Base-by-base conservation (phyloP, 1,140 invertebrate species). In the Diachasma alloeum region DNA sequence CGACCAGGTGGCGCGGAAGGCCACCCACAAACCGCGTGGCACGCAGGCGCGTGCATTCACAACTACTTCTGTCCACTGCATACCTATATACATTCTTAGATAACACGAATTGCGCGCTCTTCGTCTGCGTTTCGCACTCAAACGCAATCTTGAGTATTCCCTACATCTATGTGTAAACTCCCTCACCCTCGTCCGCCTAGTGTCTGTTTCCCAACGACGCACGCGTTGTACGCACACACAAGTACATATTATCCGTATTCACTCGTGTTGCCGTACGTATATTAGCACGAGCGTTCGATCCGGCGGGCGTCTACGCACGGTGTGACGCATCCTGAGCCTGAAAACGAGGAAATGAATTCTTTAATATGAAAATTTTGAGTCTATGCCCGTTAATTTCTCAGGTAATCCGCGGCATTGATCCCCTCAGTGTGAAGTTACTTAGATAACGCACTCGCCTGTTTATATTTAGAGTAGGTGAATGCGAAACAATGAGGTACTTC, bases 31-130 rank as follows among this genome's bases (percentile, higher is more conserved):
- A 69, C 42, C 69, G 46, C 66, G 59, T 63, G 39, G 48, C 69
- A 73, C 63, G 69, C 71, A 76, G 75, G 75, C 75, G 75, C 75
- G 56, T 76, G 69, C 75, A 76, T 76, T 76, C 71, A 46, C 68
- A n/a, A 73, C 36, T 36, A 68, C 67, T 42, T 70, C 71, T 68
- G 22, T 68, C 31, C 17, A 10, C 17, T 15, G 17, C 42, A 39
- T 42, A 44, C 19, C n/a, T 81, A 78, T 83, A 81, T 82, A 82
- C 78, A 84, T 83, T 83, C 81, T 84, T 83, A 83, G 82, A 78
- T 83, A 84, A 84, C 81, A 78, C 77, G 78, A 82, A 83, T 84
- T 80, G 80, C 74, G 78, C 66, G 48, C 72, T 68, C 78, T 68
- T 76, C 73, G 77, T 76, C 75, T 71, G 69, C 69, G 36, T 44